Base-by-base conservation (phyloP, 2,888 invertebrate species). In the Folsomia manolachei region DNA sequence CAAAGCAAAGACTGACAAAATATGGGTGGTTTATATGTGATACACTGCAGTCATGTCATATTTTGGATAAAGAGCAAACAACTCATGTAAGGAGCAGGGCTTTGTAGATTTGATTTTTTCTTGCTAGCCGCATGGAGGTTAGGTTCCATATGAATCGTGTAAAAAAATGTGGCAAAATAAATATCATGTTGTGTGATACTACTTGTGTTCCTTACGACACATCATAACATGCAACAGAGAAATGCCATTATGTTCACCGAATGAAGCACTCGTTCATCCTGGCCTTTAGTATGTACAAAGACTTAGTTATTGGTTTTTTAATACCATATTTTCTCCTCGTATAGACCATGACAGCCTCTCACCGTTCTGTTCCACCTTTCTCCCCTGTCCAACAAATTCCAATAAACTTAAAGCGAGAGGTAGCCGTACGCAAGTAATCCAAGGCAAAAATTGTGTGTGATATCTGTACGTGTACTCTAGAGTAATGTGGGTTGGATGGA, bases 381-480 rank as follows among this genome's bases (percentile, higher is more conserved):
- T 39, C 14, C 14, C 39, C 56, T 56, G 56, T 56, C 56, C 56
- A 56, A 56, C 56, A 56, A 56, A 56, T 56, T 56, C 19, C 19
- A 18, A 56, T 19, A 19, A 21, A 18, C 56, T 21, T 19, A 56
- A 56, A 7, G 21, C 19, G n/a, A 14, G 18, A 56, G 56, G n/a
- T 14, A 7, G 21, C n/a, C 7, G 39, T 56, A 19, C 21, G 56
- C 4, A 7, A 14, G 18, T 51, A 56, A 56, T 7, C 7, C 19
- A 56, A 4, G n/a, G 21, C 56, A 21, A 56, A 56, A 56, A 51
- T 51, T 56, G 56, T 18, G 56, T 56, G 56, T 9, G 51, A 51
- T 51, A 51, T 51, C 18, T 51, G 18, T 51, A 18, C 9, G 51
- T 9, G 18, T 9, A 18, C 51, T 51, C 18, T 51, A 51, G 9